Evolutionary conservation across 2,113 vertebrate species (phyloP).

Genomic region (Lagopus leucura): DNA sequence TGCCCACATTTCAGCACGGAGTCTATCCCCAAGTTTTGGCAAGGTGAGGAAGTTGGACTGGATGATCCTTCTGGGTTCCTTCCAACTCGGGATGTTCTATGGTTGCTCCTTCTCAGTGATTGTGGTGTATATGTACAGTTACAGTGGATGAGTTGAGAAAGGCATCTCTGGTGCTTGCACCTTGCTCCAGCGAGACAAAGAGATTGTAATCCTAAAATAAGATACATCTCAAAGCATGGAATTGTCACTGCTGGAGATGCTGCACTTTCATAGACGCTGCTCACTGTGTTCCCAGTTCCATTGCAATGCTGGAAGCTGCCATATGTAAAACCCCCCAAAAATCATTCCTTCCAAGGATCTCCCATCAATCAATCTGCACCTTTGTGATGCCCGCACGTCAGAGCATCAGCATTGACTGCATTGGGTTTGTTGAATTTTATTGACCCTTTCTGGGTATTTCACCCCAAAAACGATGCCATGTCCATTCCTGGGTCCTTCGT

Average conservation of each 20-base stretch:
- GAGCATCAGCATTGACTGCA: background rate
- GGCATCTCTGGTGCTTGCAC: background rate
- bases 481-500: background rate
- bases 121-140: background rate
- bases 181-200: background rate
- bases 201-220: background rate
- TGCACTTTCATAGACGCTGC: background rate
- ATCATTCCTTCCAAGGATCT: background rate
- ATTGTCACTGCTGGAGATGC: background rate
- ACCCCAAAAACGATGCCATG: background rate
- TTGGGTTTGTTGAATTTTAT: background rate
- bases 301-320: background rate
- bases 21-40: background rate
- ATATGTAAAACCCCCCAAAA: rapidly evolving
- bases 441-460: background rate
- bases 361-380: rapidly evolving
- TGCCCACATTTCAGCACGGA: background rate
- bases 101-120: background rate
- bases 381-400: background rate
- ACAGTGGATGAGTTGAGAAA: background rate
- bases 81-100: background rate
- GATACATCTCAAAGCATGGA: background rate
- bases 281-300: background rate
- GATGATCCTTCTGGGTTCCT: too few relatives aligned
- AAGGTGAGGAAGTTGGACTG: background rate